Base-by-base conservation (phyloP, 2,888 invertebrate genomes). In the Eledone cirrhosa region DNA sequence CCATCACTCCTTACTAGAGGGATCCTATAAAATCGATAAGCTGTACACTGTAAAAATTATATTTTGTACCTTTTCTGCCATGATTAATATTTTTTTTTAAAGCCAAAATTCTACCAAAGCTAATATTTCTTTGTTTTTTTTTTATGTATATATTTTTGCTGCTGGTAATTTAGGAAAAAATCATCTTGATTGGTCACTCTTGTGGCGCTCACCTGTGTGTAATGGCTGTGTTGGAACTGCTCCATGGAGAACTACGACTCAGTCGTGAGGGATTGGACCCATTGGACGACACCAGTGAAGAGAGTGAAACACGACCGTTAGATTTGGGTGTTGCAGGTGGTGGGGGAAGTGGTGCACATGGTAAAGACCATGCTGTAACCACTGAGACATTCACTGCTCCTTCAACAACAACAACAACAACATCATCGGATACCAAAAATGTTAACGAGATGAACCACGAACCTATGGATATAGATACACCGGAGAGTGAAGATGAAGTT, bases 131-230 rank as follows among this genome's bases (percentile, higher is more conserved):
- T 22, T 67, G 14, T 29, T 0, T 41, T 5, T 41, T 41, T 41
- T 19, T 29, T 5, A 11, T 16, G 7, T 77, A 3, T 13, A n/a
- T 47, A 14, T 24, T 29, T 76, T 48, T 76, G 48, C 14, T 27
- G 11, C 78, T 69, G 48, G 77, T 19, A 47, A 77, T 82, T 63
- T 83, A 88, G 88, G 81, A 85, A 63, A 85, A 86, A 65, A 82
- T 90, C 7, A 83, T 88, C 80, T 79, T 90, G 78, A 82, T 90
- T 24, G 90, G 89, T 11, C 90, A 90, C 82, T 90, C 90, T 4
- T 85, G 89, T 19, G 90, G 90, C 8, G 90, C 88, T 27, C 90
- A 90, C 80, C 85, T 90, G 47, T 84, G 84, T 79, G 82, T 86
- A 29, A 87, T 89, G 88, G 83, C 89, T 14, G 82, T 88, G 29